These are phyloP conservation scores for Lepidocolaptes lacrymiger DNA, from an alignment of 2,797 vertebrate genomes.

Conservation along the genomic window DNA sequence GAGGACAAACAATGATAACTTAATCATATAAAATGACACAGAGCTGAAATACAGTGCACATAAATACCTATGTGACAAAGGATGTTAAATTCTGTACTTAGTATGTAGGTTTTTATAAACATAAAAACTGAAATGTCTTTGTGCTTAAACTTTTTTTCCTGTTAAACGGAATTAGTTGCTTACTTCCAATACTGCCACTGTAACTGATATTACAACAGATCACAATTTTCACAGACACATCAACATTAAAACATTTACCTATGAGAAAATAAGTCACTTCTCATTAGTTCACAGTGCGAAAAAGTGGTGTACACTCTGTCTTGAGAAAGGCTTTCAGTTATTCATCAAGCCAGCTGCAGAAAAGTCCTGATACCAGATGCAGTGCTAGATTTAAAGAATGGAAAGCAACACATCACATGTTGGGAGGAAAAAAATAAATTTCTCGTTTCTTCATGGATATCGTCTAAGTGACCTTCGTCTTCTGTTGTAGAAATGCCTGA, in stretches of 20 bases:
- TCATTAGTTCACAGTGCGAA: constrained; percentile 86
- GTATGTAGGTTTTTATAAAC: constrained; percentile 71
- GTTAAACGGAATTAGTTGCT: constrained; percentile 79
- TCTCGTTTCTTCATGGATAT: constrained; percentile 84
- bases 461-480: constrained; percentile 94
- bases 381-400: constrained; percentile 75
- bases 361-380: constrained; percentile 77
- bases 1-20: constrained; percentile 81
- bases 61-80: constrained; percentile 79
- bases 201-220: constrained; percentile 83
- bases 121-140: constrained; percentile 79
- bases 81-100: constrained; percentile 79
- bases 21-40: constrained; percentile 81
- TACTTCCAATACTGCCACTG: constrained; percentile 83
- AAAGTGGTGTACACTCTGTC: constrained; percentile 77
- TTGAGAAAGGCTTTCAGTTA: constrained; percentile 76
- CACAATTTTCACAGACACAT: constrained; percentile 82
- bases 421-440: constrained; percentile 70
- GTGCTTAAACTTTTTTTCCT: constrained; percentile 76
- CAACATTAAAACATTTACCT: constrained; percentile 83
- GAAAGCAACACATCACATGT: constrained; percentile 79
- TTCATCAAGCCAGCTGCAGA: constrained; percentile 73
- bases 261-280: constrained; percentile 84
- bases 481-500: constrained; percentile 97
- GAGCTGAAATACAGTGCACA: constrained; percentile 80